Base-by-base conservation (phyloP, 1,140 invertebrate genomes). In the Nylanderia fulva region DNA sequence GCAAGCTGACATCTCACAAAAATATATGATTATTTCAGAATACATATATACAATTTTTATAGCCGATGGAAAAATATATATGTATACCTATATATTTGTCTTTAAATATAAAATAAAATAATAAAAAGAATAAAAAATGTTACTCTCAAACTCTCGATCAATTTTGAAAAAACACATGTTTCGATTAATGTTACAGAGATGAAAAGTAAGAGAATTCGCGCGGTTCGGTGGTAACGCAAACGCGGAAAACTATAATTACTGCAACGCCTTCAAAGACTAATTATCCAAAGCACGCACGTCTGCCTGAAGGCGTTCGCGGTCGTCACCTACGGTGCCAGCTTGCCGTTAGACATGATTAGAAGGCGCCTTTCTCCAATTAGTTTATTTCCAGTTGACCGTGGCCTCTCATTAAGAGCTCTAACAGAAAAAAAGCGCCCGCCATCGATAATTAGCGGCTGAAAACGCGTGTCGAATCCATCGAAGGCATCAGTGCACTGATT, bases 361-460 rank as follows among this genome's bases (percentile, higher is more conserved):
- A 85, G 90, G 84, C 88, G 88, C 89, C 85, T 68, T 84, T 85
- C 79, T 84, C 86, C 90, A 91, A 92, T 92, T 92, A 92, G 90
- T 89, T 87, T 75, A 91, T 88, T 88, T 80, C 63, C 61, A 52
- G 75, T 63, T 66, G 60, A 54, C 39, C 69, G 75, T 68, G 82
- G 74, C 68, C 90, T 88, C 86, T 92, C 87, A 91, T 92, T 91
- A 92, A 86, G 52, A 27, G 58, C 80, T 71, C 56, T 21, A 63
- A 27, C 71, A 63, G 61, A 74, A 80, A 87, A 71, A 88, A 88
- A 77, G 54, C 45, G 48, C 45, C 36, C 58, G 66, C 24, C 29
- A 11, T 18, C 27, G 45, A 42, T 88, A 84, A 89, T 89, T 89
- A 86, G 61, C 83, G 83, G 83, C n/a, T 24, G 9, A 60, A n/a